Percentiles rank a stretch among this genome's conserved stretches.
Conservation (phyloP, 1,140 invertebrate species). For the Hestina assimilis region DNA sequence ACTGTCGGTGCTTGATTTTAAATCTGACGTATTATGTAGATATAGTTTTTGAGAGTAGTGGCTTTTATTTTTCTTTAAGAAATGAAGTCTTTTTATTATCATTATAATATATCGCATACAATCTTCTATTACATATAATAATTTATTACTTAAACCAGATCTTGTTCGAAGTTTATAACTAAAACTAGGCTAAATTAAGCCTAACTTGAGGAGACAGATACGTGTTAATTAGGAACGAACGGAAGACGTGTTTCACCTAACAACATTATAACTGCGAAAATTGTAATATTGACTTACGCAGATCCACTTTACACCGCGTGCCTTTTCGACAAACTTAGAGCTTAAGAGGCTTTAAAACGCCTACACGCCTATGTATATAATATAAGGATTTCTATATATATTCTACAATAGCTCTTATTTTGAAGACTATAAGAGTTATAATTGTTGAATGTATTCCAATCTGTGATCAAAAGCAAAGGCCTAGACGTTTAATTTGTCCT, state of each 20-base stretch:
- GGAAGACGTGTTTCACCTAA: neutral
- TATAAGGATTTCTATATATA: neutral
- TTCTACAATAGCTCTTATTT: neutral
- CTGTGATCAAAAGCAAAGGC: conserved; percentile 6
- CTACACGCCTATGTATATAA: conserved; percentile 1
- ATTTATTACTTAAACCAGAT: too few species aligned
- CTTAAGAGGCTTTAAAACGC: conserved; percentile 3
- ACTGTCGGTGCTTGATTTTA: too few species aligned
- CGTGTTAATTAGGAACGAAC: neutral
- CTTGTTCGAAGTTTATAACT: neutral
- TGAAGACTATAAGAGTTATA: neutral
- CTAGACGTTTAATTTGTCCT: conserved; percentile 30
- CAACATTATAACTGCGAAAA: neutral
- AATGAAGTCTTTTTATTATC: too few species aligned
- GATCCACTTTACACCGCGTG: conserved; percentile 4
- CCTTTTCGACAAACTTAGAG: conserved; percentile 16
- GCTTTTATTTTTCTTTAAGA: too few species aligned
- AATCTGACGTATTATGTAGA: too few species aligned
- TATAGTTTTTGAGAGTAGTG: too few species aligned
- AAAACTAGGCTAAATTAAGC: neutral
- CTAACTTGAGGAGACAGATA: neutral
- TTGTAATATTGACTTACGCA: neutral
- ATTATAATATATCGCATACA: too few species aligned
- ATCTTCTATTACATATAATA: too few species aligned
- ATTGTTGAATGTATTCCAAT: neutral